Conservation (phyloP, 2,113 vertebrate species). For the Rafetus swinhoei region DNA sequence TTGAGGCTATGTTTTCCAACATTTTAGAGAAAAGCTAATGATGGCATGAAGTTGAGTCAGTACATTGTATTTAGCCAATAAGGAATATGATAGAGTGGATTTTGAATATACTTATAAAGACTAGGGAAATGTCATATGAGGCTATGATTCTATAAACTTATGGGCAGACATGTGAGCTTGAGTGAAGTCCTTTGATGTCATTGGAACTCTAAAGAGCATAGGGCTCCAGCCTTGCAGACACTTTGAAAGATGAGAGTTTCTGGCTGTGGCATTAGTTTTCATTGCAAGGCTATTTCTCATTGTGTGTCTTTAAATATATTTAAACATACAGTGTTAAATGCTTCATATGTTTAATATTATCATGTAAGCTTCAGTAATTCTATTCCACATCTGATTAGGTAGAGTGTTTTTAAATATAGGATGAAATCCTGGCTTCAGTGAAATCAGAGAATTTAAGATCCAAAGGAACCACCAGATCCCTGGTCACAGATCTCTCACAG, state of each 20-base stretch:
- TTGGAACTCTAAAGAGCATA: background rate
- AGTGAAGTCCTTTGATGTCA: background rate
- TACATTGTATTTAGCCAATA: background rate
- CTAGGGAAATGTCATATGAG: background rate
- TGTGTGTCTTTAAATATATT: background rate
- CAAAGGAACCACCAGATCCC: too few species aligned
- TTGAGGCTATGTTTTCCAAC: background rate
- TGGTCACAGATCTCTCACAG: too few species aligned
- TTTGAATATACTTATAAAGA: background rate
- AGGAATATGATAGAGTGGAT: background rate
- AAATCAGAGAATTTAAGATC: background rate
- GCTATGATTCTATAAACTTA: background rate
- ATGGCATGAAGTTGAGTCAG: background rate
- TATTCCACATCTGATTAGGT: background rate
- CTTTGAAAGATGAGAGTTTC: background rate
- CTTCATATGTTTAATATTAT: too few species aligned
- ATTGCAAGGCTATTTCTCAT: background rate
- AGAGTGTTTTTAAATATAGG: background rate
- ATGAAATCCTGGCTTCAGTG: background rate
- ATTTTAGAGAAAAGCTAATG: background rate
- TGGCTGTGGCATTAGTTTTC: background rate
- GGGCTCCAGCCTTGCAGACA: background rate
- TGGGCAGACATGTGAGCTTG: background rate
- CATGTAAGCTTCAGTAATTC: background rate
- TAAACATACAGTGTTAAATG: background rate